Conservation (phyloP, 2,888 invertebrate genomes). For the Hetaerina titia region DNA sequence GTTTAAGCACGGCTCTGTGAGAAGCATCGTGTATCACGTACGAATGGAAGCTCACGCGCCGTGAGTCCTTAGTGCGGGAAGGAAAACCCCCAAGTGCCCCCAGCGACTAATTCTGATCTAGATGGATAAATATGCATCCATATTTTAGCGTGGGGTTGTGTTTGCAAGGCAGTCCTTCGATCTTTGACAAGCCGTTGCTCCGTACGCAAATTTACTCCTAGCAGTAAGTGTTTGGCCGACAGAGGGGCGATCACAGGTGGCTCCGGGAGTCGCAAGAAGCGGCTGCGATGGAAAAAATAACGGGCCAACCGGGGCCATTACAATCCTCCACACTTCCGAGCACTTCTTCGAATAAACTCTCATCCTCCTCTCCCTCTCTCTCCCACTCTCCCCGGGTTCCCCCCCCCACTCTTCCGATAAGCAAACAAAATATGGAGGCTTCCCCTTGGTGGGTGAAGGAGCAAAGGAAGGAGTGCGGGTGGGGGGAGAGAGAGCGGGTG, state of each 20-base stretch:
- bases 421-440: constrained; percentile 18
- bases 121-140: background rate
- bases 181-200: background rate
- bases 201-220: background rate
- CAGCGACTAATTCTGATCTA: background rate
- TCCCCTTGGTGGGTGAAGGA: background rate
- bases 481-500: background rate
- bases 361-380: too few species aligned
- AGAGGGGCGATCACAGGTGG: too few species aligned
- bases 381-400: too few species aligned
- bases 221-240: too few species aligned
- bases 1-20: too few species aligned
- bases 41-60: background rate
- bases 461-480: background rate
- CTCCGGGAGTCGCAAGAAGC: too few species aligned
- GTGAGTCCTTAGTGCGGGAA: background rate
- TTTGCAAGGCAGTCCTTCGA: background rate
- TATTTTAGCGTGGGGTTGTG: background rate
- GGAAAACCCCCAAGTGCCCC: background rate
- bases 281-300: too few species aligned
- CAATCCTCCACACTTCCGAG: too few species aligned
- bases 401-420: background rate
- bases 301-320: too few species aligned
- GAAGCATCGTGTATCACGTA: background rate
- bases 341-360: too few species aligned